Evolutionary conservation across 2,113 vertebrate species (phyloP).

Genomic region (Melanocharis versteri): DNA sequence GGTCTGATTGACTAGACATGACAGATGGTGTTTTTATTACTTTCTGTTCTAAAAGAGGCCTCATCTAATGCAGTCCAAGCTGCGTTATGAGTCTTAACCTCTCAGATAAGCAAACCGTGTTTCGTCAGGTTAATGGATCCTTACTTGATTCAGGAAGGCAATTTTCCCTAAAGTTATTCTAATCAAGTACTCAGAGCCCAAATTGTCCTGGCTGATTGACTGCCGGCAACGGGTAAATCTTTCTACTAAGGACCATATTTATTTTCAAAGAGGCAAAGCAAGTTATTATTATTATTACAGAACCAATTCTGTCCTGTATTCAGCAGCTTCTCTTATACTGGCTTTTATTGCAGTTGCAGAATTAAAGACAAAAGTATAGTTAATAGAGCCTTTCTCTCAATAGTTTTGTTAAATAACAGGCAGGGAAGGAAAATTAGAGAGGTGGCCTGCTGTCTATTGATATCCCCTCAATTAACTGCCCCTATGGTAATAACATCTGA

Average conservation of each 20-base stretch:
- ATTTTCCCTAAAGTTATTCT: slow-evolving; percentile 62
- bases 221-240: neutral
- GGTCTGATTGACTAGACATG: slow-evolving; percentile 51
- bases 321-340: neutral
- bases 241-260: slow-evolving; percentile 11
- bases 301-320: neutral
- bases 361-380: slow-evolving; percentile 21
- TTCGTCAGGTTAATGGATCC: slow-evolving; percentile 61
- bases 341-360: neutral
- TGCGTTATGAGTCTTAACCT: slow-evolving; percentile 45
- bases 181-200: slow-evolving; percentile 40
- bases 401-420: neutral
- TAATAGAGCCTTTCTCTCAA: neutral
- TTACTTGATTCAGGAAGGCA: slow-evolving; percentile 56
- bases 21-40: slow-evolving; percentile 58
- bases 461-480: neutral
- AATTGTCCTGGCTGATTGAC: slow-evolving; percentile 38
- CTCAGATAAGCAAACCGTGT: slow-evolving; percentile 34
- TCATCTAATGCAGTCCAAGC: slow-evolving; percentile 31
- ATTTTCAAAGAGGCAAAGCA: slow-evolving; percentile 47
- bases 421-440: neutral
- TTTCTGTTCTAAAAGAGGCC: slow-evolving; percentile 23
- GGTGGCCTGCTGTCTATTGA: neutral
- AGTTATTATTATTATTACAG: slow-evolving; percentile 15
- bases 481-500: neutral